Base-by-base conservation (phyloP, 2,113 vertebrate species). In the Riparia riparia region DNA sequence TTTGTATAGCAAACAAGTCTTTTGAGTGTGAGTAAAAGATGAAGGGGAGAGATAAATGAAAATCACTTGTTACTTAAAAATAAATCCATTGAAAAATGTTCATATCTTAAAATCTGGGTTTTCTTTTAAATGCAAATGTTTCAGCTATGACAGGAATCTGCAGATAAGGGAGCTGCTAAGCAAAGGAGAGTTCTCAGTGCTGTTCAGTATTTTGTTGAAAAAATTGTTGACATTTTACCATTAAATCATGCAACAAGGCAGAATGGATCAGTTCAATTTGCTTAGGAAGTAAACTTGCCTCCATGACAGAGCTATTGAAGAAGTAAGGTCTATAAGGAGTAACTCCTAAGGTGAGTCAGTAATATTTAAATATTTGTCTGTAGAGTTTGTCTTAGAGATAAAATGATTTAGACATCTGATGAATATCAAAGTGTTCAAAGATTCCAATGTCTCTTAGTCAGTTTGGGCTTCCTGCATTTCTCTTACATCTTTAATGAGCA, bases 91-190 rank as follows among this genome's bases (percentile, higher is more conserved):
- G 47, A 47, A 86, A 93, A 95, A 32, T 49, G 22, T 78, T 93
- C 17, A 21, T 83, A 60, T 83, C 78, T 88, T 79, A 86, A 80
- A 92, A 95, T 93, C 88, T 81, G 17, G 3, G 14, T 20, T 86
- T 87, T 82, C 50, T 94, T 97, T 95, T 66, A 94, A 93, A 95
- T 93, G 94, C 57, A 96, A 94, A 94, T 90, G 32, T 76, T 91
- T 78, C 45, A 47, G 45, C 63, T 83, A 41, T 61, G 64, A 72
- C 83, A 91, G 69, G 39, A 65, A 90, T 72, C 81, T 69, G 47
- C 37, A 96, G 92, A 96, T 92, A 92, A 92, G 71, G 68, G 13
- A 93, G 21, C 32, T 65, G 86, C 68, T 78, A 86, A 77, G 72
- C 2, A 6, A 76, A 87, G 12, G 17, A 80, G 7, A 17, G 10